Percentiles rank a stretch among this genome's conserved stretches.
Evolutionary conservation across 2,797 vertebrate genomes (phyloP).

Genomic region (Argentina silus): DNA sequence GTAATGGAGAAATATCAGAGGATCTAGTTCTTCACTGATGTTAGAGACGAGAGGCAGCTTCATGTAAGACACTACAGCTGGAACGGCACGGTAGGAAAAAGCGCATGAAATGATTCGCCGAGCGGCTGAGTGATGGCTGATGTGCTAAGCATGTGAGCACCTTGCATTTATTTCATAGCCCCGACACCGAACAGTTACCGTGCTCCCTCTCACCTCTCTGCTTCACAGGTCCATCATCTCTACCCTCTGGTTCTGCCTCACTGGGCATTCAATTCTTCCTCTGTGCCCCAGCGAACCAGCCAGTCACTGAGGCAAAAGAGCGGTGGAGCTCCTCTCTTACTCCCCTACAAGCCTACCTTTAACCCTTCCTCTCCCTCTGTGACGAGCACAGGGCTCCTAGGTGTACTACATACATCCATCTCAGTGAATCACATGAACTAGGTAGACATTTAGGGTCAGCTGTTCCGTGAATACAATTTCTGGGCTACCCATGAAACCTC

Average conservation of each 20-base stretch:
- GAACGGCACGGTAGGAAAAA: background rate
- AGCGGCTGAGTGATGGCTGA: background rate
- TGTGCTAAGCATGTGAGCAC: background rate
- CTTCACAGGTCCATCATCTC: background rate
- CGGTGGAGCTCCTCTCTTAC: background rate
- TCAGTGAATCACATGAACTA: background rate
- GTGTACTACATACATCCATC: background rate
- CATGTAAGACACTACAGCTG: background rate
- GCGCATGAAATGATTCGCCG: background rate
- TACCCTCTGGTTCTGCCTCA: conserved; percentile 1
- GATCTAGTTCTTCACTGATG: background rate
- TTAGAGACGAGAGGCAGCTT: background rate
- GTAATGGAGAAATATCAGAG: background rate
- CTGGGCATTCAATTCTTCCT: background rate
- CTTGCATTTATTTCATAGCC: background rate
- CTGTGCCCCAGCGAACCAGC: background rate
- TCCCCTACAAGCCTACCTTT: background rate
- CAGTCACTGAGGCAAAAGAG: background rate
- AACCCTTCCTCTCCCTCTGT: background rate
- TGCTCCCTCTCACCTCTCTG: background rate
- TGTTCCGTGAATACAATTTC: background rate
- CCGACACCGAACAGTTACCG: background rate
- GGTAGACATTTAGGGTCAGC: background rate
- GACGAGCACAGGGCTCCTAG: background rate
- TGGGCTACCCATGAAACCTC: no score